phyloP scores from a whole-genome alignment of 2,113 vertebrate species.

The Ophiodon elongatus region DNA sequence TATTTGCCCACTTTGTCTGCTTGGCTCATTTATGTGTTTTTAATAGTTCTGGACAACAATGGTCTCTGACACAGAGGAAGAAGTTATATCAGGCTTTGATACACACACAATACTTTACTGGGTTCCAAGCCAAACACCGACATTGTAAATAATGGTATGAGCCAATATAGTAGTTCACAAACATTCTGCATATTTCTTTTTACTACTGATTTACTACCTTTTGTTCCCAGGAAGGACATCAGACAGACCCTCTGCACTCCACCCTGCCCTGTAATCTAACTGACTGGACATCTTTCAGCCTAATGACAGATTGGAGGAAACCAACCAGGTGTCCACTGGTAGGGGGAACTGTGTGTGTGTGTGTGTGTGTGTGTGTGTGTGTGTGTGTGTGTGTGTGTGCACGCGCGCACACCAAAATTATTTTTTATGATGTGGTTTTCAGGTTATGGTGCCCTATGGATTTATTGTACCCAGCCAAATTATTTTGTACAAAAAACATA shows the following conservation, averaged over 20 bases:
- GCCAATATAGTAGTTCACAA: neutral
- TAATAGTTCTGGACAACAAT: neutral
- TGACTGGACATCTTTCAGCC: slow-evolving; percentile 24
- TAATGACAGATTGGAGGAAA: slow-evolving; percentile 58
- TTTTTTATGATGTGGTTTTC: too few species aligned
- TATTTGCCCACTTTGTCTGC: neutral
- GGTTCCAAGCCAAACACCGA: neutral
- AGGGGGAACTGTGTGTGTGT: neutral
- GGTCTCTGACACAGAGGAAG: neutral
- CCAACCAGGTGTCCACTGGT: slow-evolving; percentile 45
- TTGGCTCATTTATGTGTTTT: neutral
- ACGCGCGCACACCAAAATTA: too few species aligned
- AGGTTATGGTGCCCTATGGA: neutral
- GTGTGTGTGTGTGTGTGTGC: slow-evolving; percentile 4
- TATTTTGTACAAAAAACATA: neutral
- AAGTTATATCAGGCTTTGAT: neutral
- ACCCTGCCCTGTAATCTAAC: slow-evolving; percentile 47
- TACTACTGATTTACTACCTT: neutral
- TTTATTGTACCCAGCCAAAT: neutral
- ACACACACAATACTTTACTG: neutral
- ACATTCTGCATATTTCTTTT: neutral
- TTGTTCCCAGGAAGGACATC: slow-evolving; percentile 14
- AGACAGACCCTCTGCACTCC: neutral
- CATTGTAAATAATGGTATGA: neutral
- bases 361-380: neutral